phyloP scores from a whole-genome alignment of 2,797 vertebrate species.

The Ficedula albicollis region DNA sequence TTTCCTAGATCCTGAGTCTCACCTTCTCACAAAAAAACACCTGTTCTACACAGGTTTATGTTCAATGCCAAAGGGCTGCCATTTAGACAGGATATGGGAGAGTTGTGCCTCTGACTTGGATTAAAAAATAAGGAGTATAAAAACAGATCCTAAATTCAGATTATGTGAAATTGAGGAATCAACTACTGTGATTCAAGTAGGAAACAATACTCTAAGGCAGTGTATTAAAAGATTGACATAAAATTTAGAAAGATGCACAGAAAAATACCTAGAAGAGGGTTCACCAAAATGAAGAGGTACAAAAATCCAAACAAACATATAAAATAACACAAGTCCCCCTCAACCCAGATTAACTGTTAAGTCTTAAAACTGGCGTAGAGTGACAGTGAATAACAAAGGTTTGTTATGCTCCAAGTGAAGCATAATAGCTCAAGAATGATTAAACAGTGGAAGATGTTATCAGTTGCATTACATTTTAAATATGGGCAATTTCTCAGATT shows the following conservation, averaged over 20 bases:
- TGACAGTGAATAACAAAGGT: neutral
- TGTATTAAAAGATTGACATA: neutral
- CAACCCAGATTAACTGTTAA: neutral
- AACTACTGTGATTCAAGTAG: neutral
- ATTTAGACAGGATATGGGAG: neutral
- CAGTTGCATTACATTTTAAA: neutral
- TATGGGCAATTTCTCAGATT: neutral
- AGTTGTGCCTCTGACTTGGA: neutral
- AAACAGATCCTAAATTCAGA: neutral
- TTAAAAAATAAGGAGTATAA: neutral
- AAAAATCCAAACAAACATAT: neutral
- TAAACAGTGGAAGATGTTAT: neutral
- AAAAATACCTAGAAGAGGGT: neutral
- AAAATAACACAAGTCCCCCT: neutral
- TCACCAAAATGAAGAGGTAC: neutral
- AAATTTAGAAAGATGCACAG: neutral
- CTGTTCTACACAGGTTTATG: neutral
- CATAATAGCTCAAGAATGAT: neutral
- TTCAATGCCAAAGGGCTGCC: neutral
- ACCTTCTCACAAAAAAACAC: neutral
- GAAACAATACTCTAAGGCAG: neutral
- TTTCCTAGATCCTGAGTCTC: neutral
- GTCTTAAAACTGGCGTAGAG: neutral
- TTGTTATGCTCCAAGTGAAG: neutral
- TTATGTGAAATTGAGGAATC: neutral